Evolutionary conservation across 2,888 invertebrate genomes (phyloP).

Genomic region (Aplocera efformata): DNA sequence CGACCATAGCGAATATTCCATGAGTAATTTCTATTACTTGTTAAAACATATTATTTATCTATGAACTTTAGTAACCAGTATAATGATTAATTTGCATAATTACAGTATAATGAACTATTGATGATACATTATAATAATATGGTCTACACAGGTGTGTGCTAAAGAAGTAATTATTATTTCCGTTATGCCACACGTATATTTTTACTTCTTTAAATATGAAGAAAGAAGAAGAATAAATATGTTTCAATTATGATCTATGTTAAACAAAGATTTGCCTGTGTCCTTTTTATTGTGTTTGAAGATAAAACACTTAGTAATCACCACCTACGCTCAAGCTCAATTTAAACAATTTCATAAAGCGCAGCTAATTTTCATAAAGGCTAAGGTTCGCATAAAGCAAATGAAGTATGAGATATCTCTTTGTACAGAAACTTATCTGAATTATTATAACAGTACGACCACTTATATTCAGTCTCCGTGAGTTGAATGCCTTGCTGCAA

Average conservation of each 20-base stretch:
- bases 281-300: constrained; percentile 34
- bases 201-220: no score
- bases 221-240: no score
- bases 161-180: constrained; percentile 22
- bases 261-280: constrained; percentile 26
- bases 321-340: constrained; percentile 34
- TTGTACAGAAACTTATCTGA: constrained; percentile 15
- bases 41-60: no score
- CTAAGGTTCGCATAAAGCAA: constrained; percentile 18
- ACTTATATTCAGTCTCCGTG: constrained; percentile 1
- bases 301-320: constrained; percentile 28
- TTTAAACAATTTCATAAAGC: constrained; percentile 27
- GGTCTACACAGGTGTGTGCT: constrained; percentile 13
- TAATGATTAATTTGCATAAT: constrained; percentile 3
- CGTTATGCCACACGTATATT: constrained; percentile 37
- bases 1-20: not conserved
- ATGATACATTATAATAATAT: not conserved
- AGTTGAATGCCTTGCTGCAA: constrained; percentile 8
- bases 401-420: constrained; percentile 15
- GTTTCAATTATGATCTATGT: constrained; percentile 19
- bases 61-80: no score
- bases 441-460: not conserved
- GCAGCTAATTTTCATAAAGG: constrained; percentile 2
- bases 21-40: no score
- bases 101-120: not conserved